These are phyloP conservation scores for Anthoscopus minutus DNA, from an alignment of 2,113 vertebrate species.

Conservation along the genomic window DNA sequence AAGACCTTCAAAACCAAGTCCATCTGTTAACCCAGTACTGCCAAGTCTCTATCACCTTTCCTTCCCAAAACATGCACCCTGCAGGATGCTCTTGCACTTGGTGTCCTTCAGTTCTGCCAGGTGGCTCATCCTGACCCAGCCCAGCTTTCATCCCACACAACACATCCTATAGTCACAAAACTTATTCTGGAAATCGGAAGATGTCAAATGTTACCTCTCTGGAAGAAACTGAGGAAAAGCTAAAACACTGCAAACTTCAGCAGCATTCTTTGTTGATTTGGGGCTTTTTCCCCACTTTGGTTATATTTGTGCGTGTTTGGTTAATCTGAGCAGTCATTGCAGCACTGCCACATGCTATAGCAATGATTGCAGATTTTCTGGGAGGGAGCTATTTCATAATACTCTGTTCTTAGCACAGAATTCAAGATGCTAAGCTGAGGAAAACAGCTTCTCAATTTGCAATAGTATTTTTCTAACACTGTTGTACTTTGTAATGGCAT, in stretches of 20 bases:
- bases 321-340: neutral
- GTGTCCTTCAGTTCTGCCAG: neutral
- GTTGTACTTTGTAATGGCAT: neutral
- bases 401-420: neutral
- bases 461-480: neutral
- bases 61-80: neutral
- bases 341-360: neutral
- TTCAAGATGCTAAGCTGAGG: neutral
- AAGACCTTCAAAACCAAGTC: neutral
- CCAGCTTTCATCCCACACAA: neutral
- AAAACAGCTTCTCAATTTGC: neutral
- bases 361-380: neutral
- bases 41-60: neutral
- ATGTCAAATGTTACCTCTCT: neutral
- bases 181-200: neutral
- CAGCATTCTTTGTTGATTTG: neutral
- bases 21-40: neutral
- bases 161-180: fast-evolving
- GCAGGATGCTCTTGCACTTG: neutral
- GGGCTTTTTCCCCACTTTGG: fast-evolving
- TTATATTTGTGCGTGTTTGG: neutral
- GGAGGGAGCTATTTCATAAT: neutral
- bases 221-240: neutral
- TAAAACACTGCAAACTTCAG: neutral
- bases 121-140: neutral